A percentile compares a stretch with the other conserved stretches of the same genome.
phyloP scores from a whole-genome alignment of 2,797 vertebrate species.

The Sternarchorhynchus goeldii region DNA sequence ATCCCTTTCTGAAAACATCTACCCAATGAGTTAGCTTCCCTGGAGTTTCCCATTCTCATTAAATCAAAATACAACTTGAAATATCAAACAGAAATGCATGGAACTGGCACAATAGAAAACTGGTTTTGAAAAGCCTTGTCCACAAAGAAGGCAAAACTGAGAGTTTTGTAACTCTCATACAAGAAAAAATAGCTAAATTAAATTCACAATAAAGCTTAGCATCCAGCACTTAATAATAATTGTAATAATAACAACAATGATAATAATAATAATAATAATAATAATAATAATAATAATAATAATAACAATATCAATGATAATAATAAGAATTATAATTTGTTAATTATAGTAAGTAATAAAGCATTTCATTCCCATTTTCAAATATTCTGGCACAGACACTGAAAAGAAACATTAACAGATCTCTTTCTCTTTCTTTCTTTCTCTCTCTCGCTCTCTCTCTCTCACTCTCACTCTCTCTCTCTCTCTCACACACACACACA shows the following conservation, averaged over 20 bases:
- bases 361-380: constrained; percentile 66
- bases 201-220: constrained; percentile 78
- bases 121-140: constrained; percentile 72
- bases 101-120: constrained; percentile 72
- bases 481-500: constrained; percentile 55
- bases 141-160: constrained; percentile 77
- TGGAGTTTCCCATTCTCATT: constrained; percentile 59
- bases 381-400: constrained; percentile 66
- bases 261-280: constrained; percentile 66
- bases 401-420: constrained; percentile 66
- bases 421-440: constrained; percentile 47
- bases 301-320: constrained; percentile 71
- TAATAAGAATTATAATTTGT: constrained; percentile 69
- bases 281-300: constrained; percentile 64
- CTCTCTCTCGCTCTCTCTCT: constrained; percentile 25
- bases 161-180: constrained; percentile 70
- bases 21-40: constrained; percentile 67
- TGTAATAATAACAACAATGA: constrained; percentile 61
- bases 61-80: constrained; percentile 47
- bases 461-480: not conserved
- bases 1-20: constrained; percentile 70
- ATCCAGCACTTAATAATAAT: constrained; percentile 74
- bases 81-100: constrained; percentile 70
- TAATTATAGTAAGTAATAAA: constrained; percentile 55
- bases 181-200: constrained; percentile 75